Conservation (phyloP, 2,888 invertebrate genomes). For the Acanthoscelides obtectus region DNA sequence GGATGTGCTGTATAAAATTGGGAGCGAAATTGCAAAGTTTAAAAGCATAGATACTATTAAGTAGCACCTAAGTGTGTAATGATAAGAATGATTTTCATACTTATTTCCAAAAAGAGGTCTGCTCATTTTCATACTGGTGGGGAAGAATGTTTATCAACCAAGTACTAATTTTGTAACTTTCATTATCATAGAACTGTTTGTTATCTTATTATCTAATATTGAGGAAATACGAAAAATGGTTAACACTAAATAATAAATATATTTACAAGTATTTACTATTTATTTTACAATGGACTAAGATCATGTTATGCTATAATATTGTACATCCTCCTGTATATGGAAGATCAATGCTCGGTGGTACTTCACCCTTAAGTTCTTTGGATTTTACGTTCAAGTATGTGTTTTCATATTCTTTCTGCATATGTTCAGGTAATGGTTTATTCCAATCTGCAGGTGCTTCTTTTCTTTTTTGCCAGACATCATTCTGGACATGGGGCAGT, state of each 20-base stretch:
- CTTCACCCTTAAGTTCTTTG: constrained; percentile 54
- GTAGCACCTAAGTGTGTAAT: constrained; percentile 18
- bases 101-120: neutral
- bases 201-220: too few species aligned
- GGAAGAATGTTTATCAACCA: too few species aligned
- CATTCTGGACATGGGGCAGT: constrained; percentile 64
- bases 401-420: constrained; percentile 62
- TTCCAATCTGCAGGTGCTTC: constrained; percentile 79
- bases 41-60: constrained; percentile 60
- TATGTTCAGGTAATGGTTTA: constrained; percentile 72
- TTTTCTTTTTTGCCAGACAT: constrained; percentile 73
- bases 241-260: neutral
- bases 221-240: neutral
- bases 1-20: constrained; percentile 73
- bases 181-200: too few species aligned
- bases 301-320: neutral
- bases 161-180: too few species aligned
- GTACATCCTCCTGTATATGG: constrained; percentile 25
- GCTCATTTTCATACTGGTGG: too few species aligned
- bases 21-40: constrained; percentile 75
- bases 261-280: neutral
- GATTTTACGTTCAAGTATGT: constrained; percentile 63
- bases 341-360: constrained; percentile 27
- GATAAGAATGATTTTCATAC: constrained; percentile 3
- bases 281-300: neutral